Conservation (phyloP, 1,140 invertebrate species). For the Trialeurodes vaporariorum region DNA sequence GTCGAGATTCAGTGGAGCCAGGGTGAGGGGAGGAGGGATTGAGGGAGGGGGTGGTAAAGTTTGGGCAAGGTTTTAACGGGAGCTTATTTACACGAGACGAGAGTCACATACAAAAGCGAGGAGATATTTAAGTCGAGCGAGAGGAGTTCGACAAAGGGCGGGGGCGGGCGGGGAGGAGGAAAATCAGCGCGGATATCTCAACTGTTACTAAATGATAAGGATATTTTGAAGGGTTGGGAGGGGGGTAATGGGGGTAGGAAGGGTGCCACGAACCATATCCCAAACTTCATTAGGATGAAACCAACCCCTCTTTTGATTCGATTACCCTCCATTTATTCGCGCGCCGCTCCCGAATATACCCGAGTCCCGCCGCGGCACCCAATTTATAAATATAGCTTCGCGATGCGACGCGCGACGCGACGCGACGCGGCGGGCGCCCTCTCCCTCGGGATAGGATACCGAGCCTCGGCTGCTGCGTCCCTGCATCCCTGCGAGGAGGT, state of each 20-base stretch:
- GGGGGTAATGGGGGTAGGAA: too few species aligned
- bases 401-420: neutral
- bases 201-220: neutral
- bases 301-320: neutral
- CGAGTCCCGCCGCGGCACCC: too few species aligned
- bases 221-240: neutral
- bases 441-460: neutral
- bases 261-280: neutral
- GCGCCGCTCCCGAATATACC: too few species aligned
- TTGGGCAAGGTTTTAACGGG: neutral
- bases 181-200: neutral
- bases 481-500: neutral
- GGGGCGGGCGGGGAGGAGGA: too few species aligned
- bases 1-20: neutral
- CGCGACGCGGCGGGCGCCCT: neutral
- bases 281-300: neutral
- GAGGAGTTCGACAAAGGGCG: too few species aligned
- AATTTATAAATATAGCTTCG: too few species aligned
- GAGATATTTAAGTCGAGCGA: neutral
- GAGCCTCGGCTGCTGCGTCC: too few species aligned
- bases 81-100: neutral
- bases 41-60: neutral
- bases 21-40: neutral
- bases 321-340: too few species aligned
- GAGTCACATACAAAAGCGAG: neutral